Evolutionary conservation across 1,140 invertebrate genomes (phyloP), one percentile per base, ranked within the genome.

Genomic region (Drosophila bocki): DNA sequence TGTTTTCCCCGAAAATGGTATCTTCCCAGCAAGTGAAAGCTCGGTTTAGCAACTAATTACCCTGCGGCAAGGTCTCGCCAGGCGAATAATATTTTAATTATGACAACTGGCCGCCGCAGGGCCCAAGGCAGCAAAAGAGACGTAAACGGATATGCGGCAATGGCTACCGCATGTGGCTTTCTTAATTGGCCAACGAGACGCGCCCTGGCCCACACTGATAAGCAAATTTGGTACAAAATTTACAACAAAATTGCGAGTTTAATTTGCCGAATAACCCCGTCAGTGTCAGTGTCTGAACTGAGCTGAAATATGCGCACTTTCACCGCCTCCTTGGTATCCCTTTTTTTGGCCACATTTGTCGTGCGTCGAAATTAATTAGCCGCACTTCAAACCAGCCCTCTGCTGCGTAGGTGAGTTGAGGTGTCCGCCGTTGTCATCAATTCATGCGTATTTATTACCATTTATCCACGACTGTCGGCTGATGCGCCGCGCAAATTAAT

Each of bases 311-410:
- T 85, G 85, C 86, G 56, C 82, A 90, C 85, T 90, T 90, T 90
- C 86, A 91, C 85, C 86, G 72, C 58, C 58, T 75, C 77, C 51
- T 50, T 64, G 61, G 71, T 47, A 26, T 72, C 65, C 84, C 77
- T 71, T 22, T 71, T 79, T 80, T 79, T 61, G 44, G 67, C 47
- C 67, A 47, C 53, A 67, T 75, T 63, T 83, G 75, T 69, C 62
- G 78, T 90, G 82, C 80, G 86, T 91, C 86, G 80, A 84, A 82
- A 91, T 91, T 91, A 91, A 91, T 91, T 87, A 91, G 68, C 48
- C 42, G 56, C 64, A 62, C 61, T 88, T 85, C 74, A 74, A 57
- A 54, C 54, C 50, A 29, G 13, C 29, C 26, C 59, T 57, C 39
- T 39, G 37, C 41, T 62, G 82, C 71, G 81, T 81, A 77, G 78